Evolutionary conservation across 1,140 invertebrate genomes (phyloP).

Genomic region (Drosophila pseudoobscura): DNA sequence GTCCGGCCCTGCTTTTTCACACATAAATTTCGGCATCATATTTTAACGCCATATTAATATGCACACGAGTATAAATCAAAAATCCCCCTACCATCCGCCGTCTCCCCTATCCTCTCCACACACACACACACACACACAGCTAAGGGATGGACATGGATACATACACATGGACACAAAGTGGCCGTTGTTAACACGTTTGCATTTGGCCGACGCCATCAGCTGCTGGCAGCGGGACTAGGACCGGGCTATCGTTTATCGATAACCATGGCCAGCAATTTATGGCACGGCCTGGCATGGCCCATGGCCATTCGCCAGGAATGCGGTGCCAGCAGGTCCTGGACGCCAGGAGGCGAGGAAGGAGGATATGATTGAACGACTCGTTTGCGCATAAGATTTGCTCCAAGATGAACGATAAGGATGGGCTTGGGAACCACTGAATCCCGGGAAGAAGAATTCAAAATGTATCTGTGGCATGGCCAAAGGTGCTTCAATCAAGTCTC

Average conservation of each 20-base stretch:
- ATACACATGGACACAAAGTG: constrained; percentile 50
- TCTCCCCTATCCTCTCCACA: background rate
- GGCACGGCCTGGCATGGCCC: background rate
- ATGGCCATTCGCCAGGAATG: constrained; percentile 49
- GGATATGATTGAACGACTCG: constrained; percentile 42
- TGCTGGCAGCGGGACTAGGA: constrained; percentile 12
- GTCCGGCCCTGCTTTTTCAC: constrained; percentile 60
- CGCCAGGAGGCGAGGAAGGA: background rate
- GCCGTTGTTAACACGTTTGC: constrained; percentile 78
- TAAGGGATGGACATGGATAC: background rate
- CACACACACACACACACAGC: constrained; percentile 5
- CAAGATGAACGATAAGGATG: background rate
- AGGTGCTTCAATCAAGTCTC: no score
- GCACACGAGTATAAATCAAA: constrained; percentile 76
- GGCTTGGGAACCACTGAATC: no score
- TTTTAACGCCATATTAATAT: constrained; percentile 82
- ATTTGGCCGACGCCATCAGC: constrained; percentile 59
- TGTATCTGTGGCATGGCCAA: no score
- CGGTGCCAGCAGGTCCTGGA: constrained; percentile 46
- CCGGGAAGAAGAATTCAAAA: no score
- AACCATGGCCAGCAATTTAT: constrained; percentile 53
- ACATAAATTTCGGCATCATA: constrained; percentile 80
- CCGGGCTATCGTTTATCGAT: constrained; percentile 72
- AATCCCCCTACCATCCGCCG: constrained; percentile 9
- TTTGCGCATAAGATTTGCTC: background rate